These are phyloP conservation scores for Thalassarche chlororhynchos DNA, from an alignment of 2,113 vertebrate species.

Conservation along the genomic window DNA sequence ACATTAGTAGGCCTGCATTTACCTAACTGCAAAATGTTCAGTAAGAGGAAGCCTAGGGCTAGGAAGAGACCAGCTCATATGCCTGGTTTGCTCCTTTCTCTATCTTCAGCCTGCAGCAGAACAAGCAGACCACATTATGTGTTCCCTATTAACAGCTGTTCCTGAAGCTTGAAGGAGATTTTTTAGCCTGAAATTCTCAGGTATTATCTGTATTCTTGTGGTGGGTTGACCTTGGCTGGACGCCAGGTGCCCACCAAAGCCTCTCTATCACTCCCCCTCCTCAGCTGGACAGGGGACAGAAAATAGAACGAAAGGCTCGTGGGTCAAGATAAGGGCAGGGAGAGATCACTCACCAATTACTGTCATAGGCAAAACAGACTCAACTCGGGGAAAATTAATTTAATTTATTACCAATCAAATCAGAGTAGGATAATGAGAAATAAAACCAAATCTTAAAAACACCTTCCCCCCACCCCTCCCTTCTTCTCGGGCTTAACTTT, in stretches of 20 bases:
- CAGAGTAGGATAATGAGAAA: too few species aligned
- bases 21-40: neutral
- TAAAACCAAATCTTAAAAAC: too few species aligned
- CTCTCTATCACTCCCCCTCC: neutral
- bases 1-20: neutral
- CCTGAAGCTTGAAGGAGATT: neutral
- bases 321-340: neutral
- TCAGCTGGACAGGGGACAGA: neutral
- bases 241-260: neutral
- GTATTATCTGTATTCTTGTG: neutral
- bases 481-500: too few species aligned
- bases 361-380: rapidly evolving
- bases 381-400: too few species aligned
- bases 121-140: neutral
- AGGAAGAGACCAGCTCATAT: neutral
- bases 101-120: neutral
- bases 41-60: neutral
- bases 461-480: too few species aligned
- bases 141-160: neutral
- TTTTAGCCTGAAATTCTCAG: neutral
- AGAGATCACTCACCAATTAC: neutral
- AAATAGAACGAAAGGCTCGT: rapidly evolving
- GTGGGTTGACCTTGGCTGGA: neutral
- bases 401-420: too few species aligned
- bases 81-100: neutral